A percentile compares a stretch with the other conserved stretches of the same genome.
Conservation (phyloP, 2,113 vertebrate genomes). For the Cervus canadensis region DNA sequence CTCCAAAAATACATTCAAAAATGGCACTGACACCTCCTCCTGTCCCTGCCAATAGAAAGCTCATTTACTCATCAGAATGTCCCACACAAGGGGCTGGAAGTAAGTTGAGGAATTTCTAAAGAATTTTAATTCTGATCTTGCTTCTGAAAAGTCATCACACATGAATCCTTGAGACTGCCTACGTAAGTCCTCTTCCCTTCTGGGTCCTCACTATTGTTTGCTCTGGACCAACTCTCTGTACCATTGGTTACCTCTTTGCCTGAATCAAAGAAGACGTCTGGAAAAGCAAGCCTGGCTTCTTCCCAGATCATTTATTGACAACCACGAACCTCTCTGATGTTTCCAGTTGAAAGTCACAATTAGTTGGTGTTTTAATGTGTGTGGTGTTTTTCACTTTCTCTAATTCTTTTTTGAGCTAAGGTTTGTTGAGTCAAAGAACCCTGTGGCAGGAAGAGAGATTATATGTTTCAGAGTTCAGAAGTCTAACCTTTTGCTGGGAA, state of each 20-base stretch:
- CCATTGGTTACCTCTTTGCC: no score
- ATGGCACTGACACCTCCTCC: no score
- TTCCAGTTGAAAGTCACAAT: background rate
- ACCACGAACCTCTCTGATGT: background rate
- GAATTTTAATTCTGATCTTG: background rate
- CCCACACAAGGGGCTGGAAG: background rate
- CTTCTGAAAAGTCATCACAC: background rate
- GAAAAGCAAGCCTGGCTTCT: background rate
- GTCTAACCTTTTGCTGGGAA: conserved; percentile 32
- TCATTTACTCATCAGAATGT: background rate
- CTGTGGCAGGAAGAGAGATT: background rate
- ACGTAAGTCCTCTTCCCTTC: accelerated
- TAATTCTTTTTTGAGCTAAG: conserved; percentile 9
- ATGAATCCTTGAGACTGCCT: background rate
- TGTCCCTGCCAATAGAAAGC: background rate
- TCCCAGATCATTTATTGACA: background rate
- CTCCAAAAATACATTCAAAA: background rate
- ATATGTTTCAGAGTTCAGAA: conserved; percentile 7
- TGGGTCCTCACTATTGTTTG: no score
- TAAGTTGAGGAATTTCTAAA: background rate
- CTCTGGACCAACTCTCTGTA: background rate
- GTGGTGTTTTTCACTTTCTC: background rate
- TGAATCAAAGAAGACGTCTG: background rate
- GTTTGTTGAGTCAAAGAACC: conserved; percentile 11
- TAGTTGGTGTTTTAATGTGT: background rate